Evolutionary conservation across 2,888 invertebrate genomes (phyloP), one percentile per base, ranked within the genome.

Genomic region (Rhagophthalmus giganteus): DNA sequence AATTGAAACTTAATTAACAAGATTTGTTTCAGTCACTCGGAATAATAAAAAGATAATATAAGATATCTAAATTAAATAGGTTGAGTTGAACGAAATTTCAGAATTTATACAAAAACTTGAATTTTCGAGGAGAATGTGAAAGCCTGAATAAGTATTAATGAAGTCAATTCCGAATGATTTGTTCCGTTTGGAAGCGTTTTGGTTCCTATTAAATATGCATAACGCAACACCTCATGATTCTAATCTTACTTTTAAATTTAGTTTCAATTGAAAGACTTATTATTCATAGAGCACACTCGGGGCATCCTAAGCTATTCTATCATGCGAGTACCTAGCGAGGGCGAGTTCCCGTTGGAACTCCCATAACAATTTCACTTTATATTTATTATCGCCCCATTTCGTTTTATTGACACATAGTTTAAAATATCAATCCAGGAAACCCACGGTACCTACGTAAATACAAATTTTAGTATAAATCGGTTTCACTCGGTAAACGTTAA

Each of bases 281-380:
- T 60, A 63, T 63, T 61, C 63, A 60, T 58, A 54, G 55, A 53
- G 47, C 52, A 47, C 52, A 55, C 42, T 39, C 49, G 44, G 35
- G 51, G 38, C 38, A 61, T 62, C 56, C 52, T 55, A 58, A 54
- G 55, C 56, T 54, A 54, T 59, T 59, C 54, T 53, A 57, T 57
- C 51, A 54, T 55, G 52, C 45, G 55, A 40, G 44, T 28, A 35
- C 46, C 24, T 34, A 33, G 44, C 31, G 30, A 41, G 46, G 45
- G 16, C 32, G 44, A 40, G 38, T 24, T 11, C 39, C 48, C 48
- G 45, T 31, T 47, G 41, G 57, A 55, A 59, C 57, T 62, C 61
- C 68, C 64, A 71, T 70, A 70, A 68, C 69, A 68, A 62, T 69
- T 68, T 62, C 63, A 59, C 61, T 68, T 68, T 68, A 71, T 70